A percentile compares a stretch with the other conserved stretches of the same genome.
phyloP scores from a whole-genome alignment of 37 sponge, comb jelly and placozoan genomes.

The Halisarca cf. caerulea region DNA sequence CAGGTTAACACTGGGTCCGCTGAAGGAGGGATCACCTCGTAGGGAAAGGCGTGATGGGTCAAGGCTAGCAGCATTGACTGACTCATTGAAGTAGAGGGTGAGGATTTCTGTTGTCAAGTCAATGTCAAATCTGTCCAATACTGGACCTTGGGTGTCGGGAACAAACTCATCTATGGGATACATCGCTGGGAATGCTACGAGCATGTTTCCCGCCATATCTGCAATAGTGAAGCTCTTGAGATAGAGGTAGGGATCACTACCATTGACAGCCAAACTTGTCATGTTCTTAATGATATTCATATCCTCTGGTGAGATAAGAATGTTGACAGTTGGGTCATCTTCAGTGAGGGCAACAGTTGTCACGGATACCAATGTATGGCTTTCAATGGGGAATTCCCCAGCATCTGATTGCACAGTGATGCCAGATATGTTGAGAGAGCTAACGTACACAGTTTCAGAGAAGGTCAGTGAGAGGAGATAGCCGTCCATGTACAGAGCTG shows the following conservation, averaged over 20 bases:
- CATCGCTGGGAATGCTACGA: conserved; percentile 33
- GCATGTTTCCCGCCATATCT: conserved; percentile 70
- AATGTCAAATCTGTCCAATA: conserved; percentile 57
- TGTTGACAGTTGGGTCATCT: conserved; percentile 51
- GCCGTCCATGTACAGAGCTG: conserved; percentile 50
- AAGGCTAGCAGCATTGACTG: conserved; percentile 77
- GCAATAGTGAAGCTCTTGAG: conserved; percentile 50
- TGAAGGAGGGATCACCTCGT: not conserved
- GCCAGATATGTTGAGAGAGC: conserved; percentile 77
- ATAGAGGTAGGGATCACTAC: conserved; percentile 66
- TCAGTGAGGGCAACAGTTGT: conserved; percentile 41
- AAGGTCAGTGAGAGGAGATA: conserved; percentile 60
- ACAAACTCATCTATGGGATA: conserved; percentile 8
- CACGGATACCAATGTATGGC: conserved; percentile 41
- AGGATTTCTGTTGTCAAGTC: conserved; percentile 75
- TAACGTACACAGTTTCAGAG: conserved; percentile 84
- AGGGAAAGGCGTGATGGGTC: conserved; percentile 37
- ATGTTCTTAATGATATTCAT: conserved; percentile 79
- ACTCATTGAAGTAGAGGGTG: conserved; percentile 82
- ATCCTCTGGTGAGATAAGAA: conserved; percentile 67
- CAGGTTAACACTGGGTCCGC: conserved; percentile 16
- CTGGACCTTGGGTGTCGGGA: conserved; percentile 44
- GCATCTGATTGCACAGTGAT: conserved; percentile 51
- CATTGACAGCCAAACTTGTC: conserved; percentile 57
- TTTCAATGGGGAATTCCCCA: not conserved